phyloP scores from a whole-genome alignment of 2,113 vertebrate species.

The Festucalex cinctus region DNA sequence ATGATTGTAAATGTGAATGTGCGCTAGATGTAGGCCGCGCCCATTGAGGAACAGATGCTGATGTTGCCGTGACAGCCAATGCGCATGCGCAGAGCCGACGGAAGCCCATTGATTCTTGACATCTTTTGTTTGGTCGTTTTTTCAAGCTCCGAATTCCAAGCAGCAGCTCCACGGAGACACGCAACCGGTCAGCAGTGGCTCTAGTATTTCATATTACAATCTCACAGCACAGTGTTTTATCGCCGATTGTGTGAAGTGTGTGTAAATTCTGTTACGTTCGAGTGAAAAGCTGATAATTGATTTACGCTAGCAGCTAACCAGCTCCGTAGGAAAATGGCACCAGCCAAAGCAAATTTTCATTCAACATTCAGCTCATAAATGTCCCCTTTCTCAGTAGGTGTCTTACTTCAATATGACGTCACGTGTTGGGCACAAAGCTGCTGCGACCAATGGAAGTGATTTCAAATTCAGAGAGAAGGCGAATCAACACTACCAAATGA shows the following conservation, averaged over 20 bases:
- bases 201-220: background rate
- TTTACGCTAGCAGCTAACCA: background rate
- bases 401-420: conserved; percentile 79
- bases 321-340: background rate
- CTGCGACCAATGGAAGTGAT: conserved; percentile 82
- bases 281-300: background rate
- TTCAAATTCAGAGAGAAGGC: conserved; percentile 83
- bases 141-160: conserved; percentile 1
- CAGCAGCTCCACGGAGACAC: background rate
- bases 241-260: background rate
- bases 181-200: conserved; percentile 16
- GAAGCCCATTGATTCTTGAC: conserved; percentile 7
- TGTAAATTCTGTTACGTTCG: background rate
- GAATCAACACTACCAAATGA: conserved; percentile 88
- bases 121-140: conserved; percentile 19
- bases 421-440: conserved; percentile 78
- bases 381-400: conserved; percentile 16
- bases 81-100: conserved; percentile 44
- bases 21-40: background rate
- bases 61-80: conserved; percentile 30
- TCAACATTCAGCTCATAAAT: background rate
- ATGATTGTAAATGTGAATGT: background rate
- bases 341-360: background rate
- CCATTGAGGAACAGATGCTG: conserved; percentile 42
- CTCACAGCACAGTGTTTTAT: background rate